A percentile compares a stretch with the other conserved stretches of the same genome.
phyloP scores from a whole-genome alignment of 2,113 vertebrate species.

The Bufo bufo region DNA sequence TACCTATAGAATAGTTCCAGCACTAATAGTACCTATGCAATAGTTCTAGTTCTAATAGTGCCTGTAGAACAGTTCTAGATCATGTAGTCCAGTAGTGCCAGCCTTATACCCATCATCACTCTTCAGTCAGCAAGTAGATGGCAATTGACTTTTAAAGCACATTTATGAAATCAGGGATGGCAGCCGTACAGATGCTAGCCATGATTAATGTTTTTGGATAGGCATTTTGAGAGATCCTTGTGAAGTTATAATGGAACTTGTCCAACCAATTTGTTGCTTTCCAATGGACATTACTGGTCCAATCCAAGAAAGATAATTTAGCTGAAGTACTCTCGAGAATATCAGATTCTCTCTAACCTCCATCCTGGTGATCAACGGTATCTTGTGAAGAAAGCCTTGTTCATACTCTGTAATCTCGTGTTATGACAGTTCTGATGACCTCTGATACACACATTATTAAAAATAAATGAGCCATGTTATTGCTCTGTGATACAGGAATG shows the following conservation, averaged over 20 bases:
- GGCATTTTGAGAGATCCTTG: not conserved
- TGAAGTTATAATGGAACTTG: not conserved
- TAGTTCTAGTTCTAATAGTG: not conserved
- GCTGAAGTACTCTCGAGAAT: not conserved
- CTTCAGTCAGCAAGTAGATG: not conserved
- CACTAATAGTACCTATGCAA: not conserved
- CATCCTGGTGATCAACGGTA: not conserved
- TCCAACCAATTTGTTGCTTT: conserved; percentile 19
- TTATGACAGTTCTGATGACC: conserved; percentile 22
- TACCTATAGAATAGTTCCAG: not conserved
- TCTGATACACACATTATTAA: conserved; percentile 23
- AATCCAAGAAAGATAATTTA: conserved; percentile 17
- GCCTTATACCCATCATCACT: not conserved
- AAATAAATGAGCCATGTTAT: conserved; percentile 33
- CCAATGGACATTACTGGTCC: not conserved
- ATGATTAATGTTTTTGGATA: conserved; percentile 3
- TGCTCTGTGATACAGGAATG: not conserved
- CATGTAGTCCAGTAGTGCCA: not conserved
- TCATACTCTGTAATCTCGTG: conserved; percentile 27
- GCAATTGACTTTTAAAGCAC: not conserved
- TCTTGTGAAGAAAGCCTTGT: not conserved
- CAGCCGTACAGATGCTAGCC: not conserved
- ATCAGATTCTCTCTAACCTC: not conserved
- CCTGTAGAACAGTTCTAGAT: not conserved
- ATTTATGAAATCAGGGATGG: conserved; percentile 14